Conservation (phyloP, 2,113 vertebrate species). For the Oreochromis aureus region DNA sequence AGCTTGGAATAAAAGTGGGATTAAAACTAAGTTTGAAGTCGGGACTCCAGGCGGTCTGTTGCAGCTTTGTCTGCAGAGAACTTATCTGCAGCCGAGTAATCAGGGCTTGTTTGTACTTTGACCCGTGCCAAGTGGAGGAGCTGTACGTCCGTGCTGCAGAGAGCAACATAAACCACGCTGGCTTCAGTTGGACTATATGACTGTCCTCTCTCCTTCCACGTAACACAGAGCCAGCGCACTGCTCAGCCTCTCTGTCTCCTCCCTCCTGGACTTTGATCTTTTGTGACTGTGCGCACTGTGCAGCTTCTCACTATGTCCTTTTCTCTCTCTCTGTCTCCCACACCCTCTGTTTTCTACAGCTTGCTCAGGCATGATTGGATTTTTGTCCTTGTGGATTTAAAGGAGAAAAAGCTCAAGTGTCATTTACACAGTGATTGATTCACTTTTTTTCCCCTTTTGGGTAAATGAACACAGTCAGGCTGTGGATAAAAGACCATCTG, state of each 20-base stretch:
- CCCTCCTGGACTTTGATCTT: constrained; percentile 45
- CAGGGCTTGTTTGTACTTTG: background rate
- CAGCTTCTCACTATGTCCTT: background rate
- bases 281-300: constrained; percentile 4
- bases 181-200: background rate
- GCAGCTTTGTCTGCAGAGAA: background rate
- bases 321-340: background rate
- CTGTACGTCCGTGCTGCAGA: background rate
- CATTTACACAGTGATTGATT: constrained; percentile 2
- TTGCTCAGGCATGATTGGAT: constrained; percentile 4
- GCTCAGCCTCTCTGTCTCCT: constrained; percentile 1
- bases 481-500: constrained; percentile 17
- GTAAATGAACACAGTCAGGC: background rate
- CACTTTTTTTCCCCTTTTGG: background rate
- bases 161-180: background rate
- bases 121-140: background rate
- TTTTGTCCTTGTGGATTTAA: background rate
- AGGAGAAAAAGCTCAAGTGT: background rate
- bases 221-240: constrained; percentile 10
- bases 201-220: constrained; percentile 17
- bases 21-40: background rate
- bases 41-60: background rate
- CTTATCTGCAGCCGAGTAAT: background rate
- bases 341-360: background rate
- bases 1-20: background rate